Evolutionary conservation across 2,113 vertebrate genomes (phyloP).

Genomic region (Cranoglanis bouderius): DNA sequence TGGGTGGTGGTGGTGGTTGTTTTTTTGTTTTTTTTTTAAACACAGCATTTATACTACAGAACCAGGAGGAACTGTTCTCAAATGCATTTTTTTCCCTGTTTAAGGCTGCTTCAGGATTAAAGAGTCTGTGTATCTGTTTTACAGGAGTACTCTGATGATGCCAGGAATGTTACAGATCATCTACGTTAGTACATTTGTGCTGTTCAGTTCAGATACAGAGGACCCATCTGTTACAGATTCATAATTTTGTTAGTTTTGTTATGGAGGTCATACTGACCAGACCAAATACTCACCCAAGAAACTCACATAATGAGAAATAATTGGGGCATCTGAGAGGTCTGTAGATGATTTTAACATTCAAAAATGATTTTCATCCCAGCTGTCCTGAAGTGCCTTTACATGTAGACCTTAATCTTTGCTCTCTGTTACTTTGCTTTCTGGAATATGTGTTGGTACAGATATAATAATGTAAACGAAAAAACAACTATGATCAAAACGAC

Average conservation of each 20-base stretch:
- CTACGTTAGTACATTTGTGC: background rate
- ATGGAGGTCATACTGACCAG: background rate
- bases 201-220: background rate
- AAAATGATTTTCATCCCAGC: constrained; percentile 12
- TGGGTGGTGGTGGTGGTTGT: no score
- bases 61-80: background rate
- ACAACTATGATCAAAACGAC: background rate
- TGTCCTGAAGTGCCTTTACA: constrained; percentile 43
- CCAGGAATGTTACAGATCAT: background rate
- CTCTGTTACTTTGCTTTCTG: background rate
- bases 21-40: no score
- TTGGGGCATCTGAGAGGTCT: background rate
- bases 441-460: background rate
- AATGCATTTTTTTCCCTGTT: background rate
- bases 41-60: background rate
- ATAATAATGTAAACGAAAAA: background rate
- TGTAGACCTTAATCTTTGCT: constrained; percentile 33
- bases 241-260: background rate
- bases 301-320: background rate
- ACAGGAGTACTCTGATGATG: background rate
- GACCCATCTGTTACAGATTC: background rate
- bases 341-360: background rate
- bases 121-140: background rate
- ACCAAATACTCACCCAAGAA: background rate
- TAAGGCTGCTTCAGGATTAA: background rate